phyloP scores from a whole-genome alignment of 2,113 vertebrate species.

The pig (Sus scrofa) region T2T-Sscrofa CM000812.6:107067001-107067500 shows the following conservation, averaged over 20 bases:
- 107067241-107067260: background rate
- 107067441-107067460: background rate
- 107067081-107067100: constrained; percentile 25
- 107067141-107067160: background rate
- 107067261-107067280: background rate
- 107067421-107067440: background rate
- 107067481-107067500: background rate
- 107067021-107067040: background rate
- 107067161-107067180: background rate
- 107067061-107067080: constrained; percentile 10
- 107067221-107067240: background rate
- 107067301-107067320: background rate
- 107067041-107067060: background rate
- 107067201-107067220: constrained; percentile 9
- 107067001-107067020: background rate
- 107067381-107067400: background rate
- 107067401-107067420: background rate
- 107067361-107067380: background rate
- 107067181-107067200: background rate
- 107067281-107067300: background rate
- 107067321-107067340: background rate
- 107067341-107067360: background rate
- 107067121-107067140: background rate
- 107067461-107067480: background rate
- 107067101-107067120: background rate